Evolutionary conservation across 2,888 invertebrate species (phyloP).

Genomic region (Lampropteryx suffumata): DNA sequence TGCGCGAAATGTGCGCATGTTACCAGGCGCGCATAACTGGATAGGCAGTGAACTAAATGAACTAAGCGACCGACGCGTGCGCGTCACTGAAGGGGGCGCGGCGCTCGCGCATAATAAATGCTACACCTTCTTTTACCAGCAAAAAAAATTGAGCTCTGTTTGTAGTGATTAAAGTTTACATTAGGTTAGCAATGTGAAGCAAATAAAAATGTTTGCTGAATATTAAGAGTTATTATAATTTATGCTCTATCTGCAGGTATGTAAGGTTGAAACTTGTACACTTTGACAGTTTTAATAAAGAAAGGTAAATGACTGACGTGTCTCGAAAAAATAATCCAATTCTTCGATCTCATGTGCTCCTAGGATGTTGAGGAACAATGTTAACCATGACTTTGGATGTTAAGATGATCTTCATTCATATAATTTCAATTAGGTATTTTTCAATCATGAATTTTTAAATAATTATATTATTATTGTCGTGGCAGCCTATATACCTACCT

Average conservation of each 20-base stretch:
- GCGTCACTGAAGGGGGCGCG: slow-evolving; percentile 23
- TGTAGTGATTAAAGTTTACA: accelerated
- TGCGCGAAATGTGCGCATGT: slow-evolving; percentile 81
- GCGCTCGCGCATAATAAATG: slow-evolving; percentile 35
- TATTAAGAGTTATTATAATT: background rate
- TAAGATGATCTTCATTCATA: slow-evolving; percentile 24
- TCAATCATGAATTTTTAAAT: too few relatives aligned
- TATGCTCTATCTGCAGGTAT: background rate
- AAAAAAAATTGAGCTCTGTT: slow-evolving; percentile 26
- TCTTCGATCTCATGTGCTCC: slow-evolving; percentile 52
- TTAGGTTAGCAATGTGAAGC: background rate
- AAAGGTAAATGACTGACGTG: slow-evolving; percentile 4
- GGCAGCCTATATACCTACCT: too few relatives aligned
- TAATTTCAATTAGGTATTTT: too few relatives aligned
- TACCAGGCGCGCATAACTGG: slow-evolving; percentile 61
- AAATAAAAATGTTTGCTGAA: background rate
- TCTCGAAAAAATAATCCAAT: slow-evolving; percentile 22
- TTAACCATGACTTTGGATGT: slow-evolving; percentile 66
- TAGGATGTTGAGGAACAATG: slow-evolving; percentile 68
- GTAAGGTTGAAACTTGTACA: background rate
- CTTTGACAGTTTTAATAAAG: background rate
- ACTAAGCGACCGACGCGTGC: background rate
- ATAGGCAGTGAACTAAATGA: slow-evolving; percentile 27
- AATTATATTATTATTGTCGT: too few relatives aligned
- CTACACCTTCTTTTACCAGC: slow-evolving; percentile 9